These are phyloP conservation scores for Phocides pigmalion DNA, from an alignment of 1,140 invertebrate species.

Conservation along the genomic window DNA sequence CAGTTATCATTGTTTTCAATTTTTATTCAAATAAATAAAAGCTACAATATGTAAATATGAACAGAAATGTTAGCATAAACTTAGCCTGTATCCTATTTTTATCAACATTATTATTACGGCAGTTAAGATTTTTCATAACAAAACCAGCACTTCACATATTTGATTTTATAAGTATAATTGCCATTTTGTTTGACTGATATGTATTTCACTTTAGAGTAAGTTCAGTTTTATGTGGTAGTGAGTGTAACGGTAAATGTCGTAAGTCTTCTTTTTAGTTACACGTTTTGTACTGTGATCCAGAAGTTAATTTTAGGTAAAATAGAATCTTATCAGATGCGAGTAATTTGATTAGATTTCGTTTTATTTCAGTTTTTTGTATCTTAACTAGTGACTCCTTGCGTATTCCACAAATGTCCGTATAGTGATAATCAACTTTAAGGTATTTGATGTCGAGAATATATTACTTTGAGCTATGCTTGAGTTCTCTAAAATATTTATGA, in stretches of 20 bases:
- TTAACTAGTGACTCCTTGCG: not conserved
- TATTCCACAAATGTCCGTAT: no score
- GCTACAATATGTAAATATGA: conserved; percentile 42
- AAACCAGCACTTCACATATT: conserved; percentile 4
- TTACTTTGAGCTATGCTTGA: not conserved
- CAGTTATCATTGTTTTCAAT: not conserved
- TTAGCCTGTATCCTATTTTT: conserved; percentile 47
- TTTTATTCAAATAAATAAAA: conserved; percentile 20
- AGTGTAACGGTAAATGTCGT: conserved; percentile 7
- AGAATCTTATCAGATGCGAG: not conserved
- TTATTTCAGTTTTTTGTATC: not conserved
- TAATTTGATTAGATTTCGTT: conserved; percentile 9
- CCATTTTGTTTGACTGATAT: conserved; percentile 26
- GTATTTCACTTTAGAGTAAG: conserved; percentile 7
- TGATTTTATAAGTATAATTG: conserved; percentile 17
- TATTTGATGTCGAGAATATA: not conserved
- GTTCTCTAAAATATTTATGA: conserved; percentile 5
- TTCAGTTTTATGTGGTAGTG: conserved; percentile 2
- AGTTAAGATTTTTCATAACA: not conserved
- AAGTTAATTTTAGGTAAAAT: conserved; percentile 1
- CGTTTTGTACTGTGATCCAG: conserved; percentile 25
- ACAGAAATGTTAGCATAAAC: conserved; percentile 9
- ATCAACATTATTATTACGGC: conserved; percentile 5
- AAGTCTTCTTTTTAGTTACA: conserved; percentile 17
- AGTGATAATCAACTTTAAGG: no score